Evolutionary conservation across 2,888 invertebrate species (phyloP).

Genomic region (Pyrocoelia pectoralis): DNA sequence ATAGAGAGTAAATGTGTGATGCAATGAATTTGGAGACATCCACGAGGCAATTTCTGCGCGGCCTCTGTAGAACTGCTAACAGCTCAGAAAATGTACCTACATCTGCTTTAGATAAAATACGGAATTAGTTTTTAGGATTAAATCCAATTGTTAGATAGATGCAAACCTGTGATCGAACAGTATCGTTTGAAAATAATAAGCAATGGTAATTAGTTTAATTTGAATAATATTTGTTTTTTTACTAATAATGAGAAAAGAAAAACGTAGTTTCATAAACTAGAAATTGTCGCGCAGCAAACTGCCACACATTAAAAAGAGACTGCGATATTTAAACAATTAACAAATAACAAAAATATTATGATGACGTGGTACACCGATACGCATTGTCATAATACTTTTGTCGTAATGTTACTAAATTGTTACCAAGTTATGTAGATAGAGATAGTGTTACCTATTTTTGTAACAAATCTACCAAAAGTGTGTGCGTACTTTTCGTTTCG

Average conservation of each 20-base stretch:
- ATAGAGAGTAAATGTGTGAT: conserved; percentile 96
- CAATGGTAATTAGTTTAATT: conserved; percentile 10
- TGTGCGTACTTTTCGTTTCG: conserved; percentile 37
- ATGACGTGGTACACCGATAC: conserved; percentile 49
- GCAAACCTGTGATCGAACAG: conserved; percentile 35
- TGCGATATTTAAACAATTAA: conserved; percentile 61
- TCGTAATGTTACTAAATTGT: conserved; percentile 56
- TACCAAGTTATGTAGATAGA: conserved; percentile 57
- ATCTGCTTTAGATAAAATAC: conserved; percentile 30
- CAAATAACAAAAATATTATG: conserved; percentile 60
- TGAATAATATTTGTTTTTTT: conserved; percentile 12
- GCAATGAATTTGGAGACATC: conserved; percentile 76
- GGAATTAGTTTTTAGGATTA: conserved; percentile 30
- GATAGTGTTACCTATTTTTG: conserved; percentile 59
- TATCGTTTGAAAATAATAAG: conserved; percentile 10
- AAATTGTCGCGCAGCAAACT: conserved; percentile 48
- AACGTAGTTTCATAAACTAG: conserved; percentile 5
- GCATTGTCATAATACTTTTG: conserved; percentile 59
- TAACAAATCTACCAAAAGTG: conserved; percentile 48
- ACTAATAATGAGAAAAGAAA: conserved; percentile 15
- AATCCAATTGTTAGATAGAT: conserved; percentile 32
- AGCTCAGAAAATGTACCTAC: conserved; percentile 40
- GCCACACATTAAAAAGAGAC: conserved; percentile 57
- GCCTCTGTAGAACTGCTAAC: conserved; percentile 43
- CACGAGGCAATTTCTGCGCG: conserved; percentile 58